phyloP scores from a whole-genome alignment of 2,888 invertebrate genomes.

The Acrobasis consociella region DNA sequence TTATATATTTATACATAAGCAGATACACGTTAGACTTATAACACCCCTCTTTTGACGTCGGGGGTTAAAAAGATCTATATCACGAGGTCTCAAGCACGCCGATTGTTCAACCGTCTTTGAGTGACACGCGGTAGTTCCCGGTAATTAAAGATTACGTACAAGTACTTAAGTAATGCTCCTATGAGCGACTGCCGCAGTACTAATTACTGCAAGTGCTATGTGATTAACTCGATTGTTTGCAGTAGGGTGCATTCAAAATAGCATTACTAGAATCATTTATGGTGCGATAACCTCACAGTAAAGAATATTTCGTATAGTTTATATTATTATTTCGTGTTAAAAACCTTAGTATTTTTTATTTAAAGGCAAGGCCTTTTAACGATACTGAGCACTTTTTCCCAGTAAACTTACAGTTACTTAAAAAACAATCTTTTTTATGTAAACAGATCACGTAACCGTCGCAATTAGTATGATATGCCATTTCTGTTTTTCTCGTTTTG shows the following conservation, averaged over 20 bases:
- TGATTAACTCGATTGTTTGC: slow-evolving; percentile 46
- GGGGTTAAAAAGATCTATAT: neutral
- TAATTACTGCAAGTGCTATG: slow-evolving; percentile 47
- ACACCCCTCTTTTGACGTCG: too few species aligned
- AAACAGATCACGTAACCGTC: too few species aligned
- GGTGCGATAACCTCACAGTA: neutral
- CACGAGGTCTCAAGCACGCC: slow-evolving; percentile 4
- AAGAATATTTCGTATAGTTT: neutral
- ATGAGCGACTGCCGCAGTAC: slow-evolving; percentile 47
- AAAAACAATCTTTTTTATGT: too few species aligned
- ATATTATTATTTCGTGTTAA: neutral
- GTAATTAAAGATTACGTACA: slow-evolving; percentile 43
- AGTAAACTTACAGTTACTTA: too few species aligned
- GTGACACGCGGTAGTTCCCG: slow-evolving; percentile 30
- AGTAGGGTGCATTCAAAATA: slow-evolving; percentile 27
- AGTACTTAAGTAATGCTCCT: slow-evolving; percentile 37
- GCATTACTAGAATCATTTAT: neutral
- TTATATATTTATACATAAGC: too few species aligned
- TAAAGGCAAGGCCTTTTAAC: too few species aligned
- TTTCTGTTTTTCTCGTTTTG: too few species aligned
- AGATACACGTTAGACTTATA: too few species aligned
- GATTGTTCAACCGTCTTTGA: slow-evolving; percentile 7
- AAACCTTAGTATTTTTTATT: too few species aligned
- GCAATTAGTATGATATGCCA: too few species aligned
- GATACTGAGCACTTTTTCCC: too few species aligned